These are phyloP conservation scores for Pseudolycoriella hygida DNA, from an alignment of 2,888 invertebrate genomes.

Conservation along the genomic window DNA sequence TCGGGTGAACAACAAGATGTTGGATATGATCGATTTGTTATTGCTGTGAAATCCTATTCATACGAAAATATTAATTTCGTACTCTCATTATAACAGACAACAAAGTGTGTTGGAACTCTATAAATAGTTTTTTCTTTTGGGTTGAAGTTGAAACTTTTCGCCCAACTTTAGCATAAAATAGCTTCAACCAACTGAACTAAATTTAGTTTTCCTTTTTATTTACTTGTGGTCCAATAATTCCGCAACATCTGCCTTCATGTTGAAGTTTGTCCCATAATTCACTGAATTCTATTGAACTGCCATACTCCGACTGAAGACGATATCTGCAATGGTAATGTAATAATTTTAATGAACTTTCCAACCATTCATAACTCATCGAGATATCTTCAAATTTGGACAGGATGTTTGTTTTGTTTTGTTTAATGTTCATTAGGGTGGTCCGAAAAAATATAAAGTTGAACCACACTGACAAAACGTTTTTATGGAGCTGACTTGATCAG, in stretches of 20 bases:
- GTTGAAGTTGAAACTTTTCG: too few species aligned
- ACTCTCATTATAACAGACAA: too few species aligned
- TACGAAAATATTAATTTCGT: too few species aligned
- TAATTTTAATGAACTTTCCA: too few species aligned
- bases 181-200: neutral
- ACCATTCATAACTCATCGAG: too few species aligned
- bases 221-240: constrained; percentile 40
- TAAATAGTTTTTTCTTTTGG: neutral
- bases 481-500: too few species aligned
- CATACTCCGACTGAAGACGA: constrained; percentile 49
- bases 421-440: too few species aligned
- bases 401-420: too few species aligned
- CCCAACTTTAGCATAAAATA: neutral
- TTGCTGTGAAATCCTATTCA: constrained; percentile 11
- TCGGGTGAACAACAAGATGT: constrained; percentile 14
- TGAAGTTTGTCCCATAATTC: constrained; percentile 64
- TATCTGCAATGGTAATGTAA: constrained; percentile 9
- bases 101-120: neutral
- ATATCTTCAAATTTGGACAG: too few species aligned
- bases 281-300: constrained; percentile 50
- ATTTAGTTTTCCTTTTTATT: constrained; percentile 2
- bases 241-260: constrained; percentile 59
- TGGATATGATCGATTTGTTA: constrained; percentile 14
- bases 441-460: too few species aligned
- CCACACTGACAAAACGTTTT: too few species aligned